Evolutionary conservation across 2,797 vertebrate genomes (phyloP), one percentile per base, ranked within the genome.

Genomic region (Meriones psammophilus): DNA sequence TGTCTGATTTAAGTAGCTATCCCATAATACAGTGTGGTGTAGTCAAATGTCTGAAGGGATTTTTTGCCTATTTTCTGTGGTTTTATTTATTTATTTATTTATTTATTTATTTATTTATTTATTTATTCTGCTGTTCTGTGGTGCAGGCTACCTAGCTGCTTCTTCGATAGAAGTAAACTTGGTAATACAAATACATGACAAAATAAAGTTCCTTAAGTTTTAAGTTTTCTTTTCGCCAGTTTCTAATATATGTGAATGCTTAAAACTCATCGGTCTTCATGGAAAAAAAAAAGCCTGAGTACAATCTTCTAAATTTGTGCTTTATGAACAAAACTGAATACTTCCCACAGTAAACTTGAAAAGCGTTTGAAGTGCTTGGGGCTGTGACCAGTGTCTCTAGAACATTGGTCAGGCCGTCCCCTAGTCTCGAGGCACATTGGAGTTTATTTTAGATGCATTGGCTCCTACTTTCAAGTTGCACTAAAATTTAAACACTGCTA

Each of bases 91-190:
- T 36, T 17, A n/a, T 46, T 42, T 54, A n/a, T n/a, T n/a, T n/a
- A n/a, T n/a, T n/a, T n/a, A n/a, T n/a, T n/a, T n/a, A n/a, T n/a
- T 71, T 69, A 30, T 33, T 46, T 64, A 24, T 64, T 36, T 17
- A 20, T 73, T 39, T 9, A 50, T 50, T 50, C 50, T 50, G 50
- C 33, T 39, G 24, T 86, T 68, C 62, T 87, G 12, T 91, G 85
- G 69, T 5, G 28, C 4, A 66, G n/a, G 74, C 79, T 58, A 80
- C 24, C 17, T 56, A 80, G 20, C 17, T 56, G 39, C 17, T n/a
- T 69, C 28, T 92, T 91, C 50, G 22, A 58, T 88, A 90, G 26
- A 93, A 50, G 28, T 91, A 26, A 91, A 81, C 8, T 58, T 93
- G 64, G 50, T 1, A 30, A 54, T 28, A 64, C 39, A 50, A 80